phyloP scores from a whole-genome alignment of 2,113 vertebrate species.

The Dicrurus megarhynchus region DNA sequence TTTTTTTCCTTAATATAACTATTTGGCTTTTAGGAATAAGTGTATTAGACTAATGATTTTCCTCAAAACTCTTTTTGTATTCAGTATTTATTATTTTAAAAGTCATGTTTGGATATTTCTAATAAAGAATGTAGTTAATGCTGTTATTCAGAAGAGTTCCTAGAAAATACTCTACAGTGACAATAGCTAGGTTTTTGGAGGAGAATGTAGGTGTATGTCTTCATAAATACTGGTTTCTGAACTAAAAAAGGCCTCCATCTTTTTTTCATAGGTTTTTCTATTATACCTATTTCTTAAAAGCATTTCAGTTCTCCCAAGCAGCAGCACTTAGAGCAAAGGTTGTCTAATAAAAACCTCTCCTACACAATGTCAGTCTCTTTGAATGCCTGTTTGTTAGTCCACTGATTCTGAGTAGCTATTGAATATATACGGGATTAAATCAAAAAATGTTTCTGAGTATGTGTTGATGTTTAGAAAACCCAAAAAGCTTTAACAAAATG shows the following conservation, averaged over 20 bases:
- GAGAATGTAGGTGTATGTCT: slow-evolving; percentile 3
- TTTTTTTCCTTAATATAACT: neutral
- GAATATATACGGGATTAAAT: neutral
- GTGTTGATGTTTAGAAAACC: neutral
- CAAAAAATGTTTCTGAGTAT: neutral
- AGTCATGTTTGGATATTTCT: neutral
- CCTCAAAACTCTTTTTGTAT: neutral
- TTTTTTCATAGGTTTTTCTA: neutral
- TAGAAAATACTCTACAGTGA: neutral
- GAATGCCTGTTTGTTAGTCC: neutral
- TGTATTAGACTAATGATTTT: neutral
- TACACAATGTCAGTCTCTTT: neutral
- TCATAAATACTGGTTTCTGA: neutral
- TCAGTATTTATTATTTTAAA: neutral
- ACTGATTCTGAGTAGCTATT: neutral
- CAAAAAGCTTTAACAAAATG: neutral
- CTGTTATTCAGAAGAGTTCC: neutral
- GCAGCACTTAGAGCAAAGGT: neutral
- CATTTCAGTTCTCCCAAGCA: neutral
- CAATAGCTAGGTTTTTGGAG: neutral
- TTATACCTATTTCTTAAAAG: neutral
- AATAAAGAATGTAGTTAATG: neutral
- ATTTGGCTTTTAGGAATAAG: neutral
- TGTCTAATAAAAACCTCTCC: neutral
- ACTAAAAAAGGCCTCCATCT: neutral